Conservation (phyloP, 2,113 vertebrate species). For the Microtus pennsylvanicus region DNA sequence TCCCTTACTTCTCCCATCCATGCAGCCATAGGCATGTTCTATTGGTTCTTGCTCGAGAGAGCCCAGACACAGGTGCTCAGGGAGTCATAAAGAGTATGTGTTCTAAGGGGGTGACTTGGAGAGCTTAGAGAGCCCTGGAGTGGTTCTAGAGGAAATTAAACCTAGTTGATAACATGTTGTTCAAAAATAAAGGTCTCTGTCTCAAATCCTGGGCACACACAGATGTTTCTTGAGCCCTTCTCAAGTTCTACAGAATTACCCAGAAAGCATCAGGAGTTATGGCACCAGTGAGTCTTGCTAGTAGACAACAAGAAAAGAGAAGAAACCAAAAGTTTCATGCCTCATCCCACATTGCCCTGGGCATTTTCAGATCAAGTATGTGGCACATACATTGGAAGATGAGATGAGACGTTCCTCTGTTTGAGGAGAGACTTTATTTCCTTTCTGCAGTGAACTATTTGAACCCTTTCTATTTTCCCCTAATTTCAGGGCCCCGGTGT, state of each 20-base stretch:
- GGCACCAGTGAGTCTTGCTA: background rate
- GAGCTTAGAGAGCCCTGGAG: background rate
- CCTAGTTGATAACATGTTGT: background rate
- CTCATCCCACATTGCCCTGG: background rate
- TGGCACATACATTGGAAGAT: background rate
- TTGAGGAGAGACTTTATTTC: background rate
- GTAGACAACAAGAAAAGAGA: background rate
- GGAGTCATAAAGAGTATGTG: background rate
- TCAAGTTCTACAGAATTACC: background rate
- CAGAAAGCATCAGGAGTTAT: background rate
- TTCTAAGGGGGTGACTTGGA: background rate
- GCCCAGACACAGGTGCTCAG: background rate
- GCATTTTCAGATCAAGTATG: background rate
- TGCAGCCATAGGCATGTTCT: no score
- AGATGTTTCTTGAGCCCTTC: background rate
- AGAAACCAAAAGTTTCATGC: background rate
- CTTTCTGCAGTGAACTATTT: no score
- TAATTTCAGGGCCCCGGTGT: background rate
- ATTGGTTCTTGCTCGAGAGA: background rate
- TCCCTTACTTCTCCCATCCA: no score
- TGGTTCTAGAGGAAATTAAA: background rate
- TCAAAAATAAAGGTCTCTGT: background rate
- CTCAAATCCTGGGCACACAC: background rate
- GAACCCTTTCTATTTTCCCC: background rate
- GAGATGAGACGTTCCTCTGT: background rate